phyloP scores from a whole-genome alignment of 1,140 invertebrate genomes.

The Drosophila ercepeae region DNA sequence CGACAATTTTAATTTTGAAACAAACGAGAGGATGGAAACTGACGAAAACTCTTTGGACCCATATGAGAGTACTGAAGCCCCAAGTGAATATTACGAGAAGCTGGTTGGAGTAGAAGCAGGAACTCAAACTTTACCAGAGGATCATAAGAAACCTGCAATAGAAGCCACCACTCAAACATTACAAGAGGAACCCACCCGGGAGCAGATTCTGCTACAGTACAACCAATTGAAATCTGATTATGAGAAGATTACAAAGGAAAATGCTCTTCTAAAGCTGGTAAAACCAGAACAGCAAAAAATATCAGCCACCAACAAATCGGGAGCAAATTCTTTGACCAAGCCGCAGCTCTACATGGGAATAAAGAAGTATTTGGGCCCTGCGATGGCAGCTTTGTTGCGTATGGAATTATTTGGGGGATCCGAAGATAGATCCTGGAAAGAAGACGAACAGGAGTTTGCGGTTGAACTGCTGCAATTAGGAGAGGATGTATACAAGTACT shows the following conservation, averaged over 20 bases:
- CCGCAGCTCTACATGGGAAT: slow-evolving; percentile 73
- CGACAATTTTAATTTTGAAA: no score
- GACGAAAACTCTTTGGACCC: not conserved
- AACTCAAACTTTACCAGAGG: not conserved
- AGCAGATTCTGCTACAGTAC: slow-evolving; percentile 13
- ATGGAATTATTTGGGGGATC: slow-evolving; percentile 79
- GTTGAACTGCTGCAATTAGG: slow-evolving; percentile 67
- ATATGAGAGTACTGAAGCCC: not conserved
- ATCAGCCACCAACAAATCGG: not conserved
- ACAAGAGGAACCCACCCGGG: not conserved
- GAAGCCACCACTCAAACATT: not conserved
- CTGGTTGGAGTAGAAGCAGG: not conserved
- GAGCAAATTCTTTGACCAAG: slow-evolving; percentile 36
- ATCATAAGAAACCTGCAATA: not conserved
- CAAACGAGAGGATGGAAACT: not conserved
- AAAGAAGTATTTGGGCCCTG: slow-evolving; percentile 70
- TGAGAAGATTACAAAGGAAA: slow-evolving; percentile 17
- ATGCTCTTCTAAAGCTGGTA: slow-evolving; percentile 15
- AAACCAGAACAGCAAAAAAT: slow-evolving; percentile 9
- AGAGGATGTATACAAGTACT: slow-evolving; percentile 62
- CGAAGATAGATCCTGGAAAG: slow-evolving; percentile 67
- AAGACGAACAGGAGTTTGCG: slow-evolving; percentile 66
- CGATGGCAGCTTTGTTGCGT: slow-evolving; percentile 69
- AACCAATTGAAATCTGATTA: slow-evolving; percentile 21
- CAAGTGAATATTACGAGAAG: not conserved